Evolutionary conservation across 2,113 vertebrate genomes (phyloP).

Genomic region (Aldabrachelys gigantea): DNA sequence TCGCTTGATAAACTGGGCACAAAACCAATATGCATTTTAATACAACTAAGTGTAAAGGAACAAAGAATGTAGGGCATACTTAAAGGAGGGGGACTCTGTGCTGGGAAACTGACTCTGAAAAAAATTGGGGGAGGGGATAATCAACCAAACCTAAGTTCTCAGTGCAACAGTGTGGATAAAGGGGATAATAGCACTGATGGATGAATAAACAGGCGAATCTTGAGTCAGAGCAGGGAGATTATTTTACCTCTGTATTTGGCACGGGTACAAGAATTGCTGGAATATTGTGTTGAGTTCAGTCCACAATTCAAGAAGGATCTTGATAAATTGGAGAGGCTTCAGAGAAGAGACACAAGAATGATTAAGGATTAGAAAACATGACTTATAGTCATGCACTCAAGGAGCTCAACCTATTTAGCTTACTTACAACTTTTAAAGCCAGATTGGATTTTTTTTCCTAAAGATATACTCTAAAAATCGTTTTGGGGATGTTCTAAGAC

Average conservation of each 20-base stretch:
- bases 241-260: background rate
- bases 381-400: background rate
- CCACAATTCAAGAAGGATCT: background rate
- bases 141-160: background rate
- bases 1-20: background rate
- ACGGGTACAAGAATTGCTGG: background rate
- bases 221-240: background rate
- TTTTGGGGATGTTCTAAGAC: background rate
- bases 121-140: background rate
- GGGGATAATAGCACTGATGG: background rate
- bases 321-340: background rate
- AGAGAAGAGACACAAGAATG: background rate
- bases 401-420: background rate
- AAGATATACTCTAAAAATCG: background rate
- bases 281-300: background rate
- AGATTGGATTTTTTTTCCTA: background rate
- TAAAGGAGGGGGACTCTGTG: background rate
- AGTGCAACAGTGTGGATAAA: background rate
- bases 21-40: background rate
- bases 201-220: background rate
- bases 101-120: background rate
- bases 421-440: background rate
- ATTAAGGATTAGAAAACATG: background rate
- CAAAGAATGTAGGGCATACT: background rate
- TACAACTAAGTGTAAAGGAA: background rate